phyloP scores from a whole-genome alignment of 2,797 vertebrate genomes.

The Mycteria americana region DNA sequence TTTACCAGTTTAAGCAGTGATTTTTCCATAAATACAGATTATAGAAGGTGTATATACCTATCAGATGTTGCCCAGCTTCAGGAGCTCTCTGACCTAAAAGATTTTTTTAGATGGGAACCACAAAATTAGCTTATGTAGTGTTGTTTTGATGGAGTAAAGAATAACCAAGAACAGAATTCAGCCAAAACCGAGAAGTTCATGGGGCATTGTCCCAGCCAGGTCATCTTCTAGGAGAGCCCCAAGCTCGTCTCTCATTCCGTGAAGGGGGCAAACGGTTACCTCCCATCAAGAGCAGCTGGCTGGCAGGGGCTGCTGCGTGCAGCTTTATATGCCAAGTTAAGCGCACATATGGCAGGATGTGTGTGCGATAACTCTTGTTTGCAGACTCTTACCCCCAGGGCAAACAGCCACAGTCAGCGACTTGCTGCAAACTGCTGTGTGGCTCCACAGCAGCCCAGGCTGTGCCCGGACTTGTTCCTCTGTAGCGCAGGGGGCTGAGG shows the following conservation, averaged over 20 bases:
- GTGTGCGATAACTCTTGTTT: background rate
- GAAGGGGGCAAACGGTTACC: background rate
- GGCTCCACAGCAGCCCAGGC: background rate
- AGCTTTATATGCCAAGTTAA: background rate
- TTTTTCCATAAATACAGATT: background rate
- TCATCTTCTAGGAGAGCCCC: background rate
- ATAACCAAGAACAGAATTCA: background rate
- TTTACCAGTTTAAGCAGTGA: background rate
- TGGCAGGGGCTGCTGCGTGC: background rate
- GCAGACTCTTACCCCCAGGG: background rate
- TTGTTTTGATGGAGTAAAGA: background rate
- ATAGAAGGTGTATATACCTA: too few relatives aligned
- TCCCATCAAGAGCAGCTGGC: accelerated
- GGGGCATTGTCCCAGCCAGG: background rate
- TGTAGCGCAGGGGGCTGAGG: background rate
- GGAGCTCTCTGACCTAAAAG: background rate
- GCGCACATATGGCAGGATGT: background rate
- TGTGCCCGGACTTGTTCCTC: background rate
- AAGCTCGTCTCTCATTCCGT: accelerated
- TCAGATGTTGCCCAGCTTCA: background rate
- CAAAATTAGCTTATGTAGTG: background rate
- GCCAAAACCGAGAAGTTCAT: background rate
- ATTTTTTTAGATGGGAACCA: background rate
- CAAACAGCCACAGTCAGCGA: background rate
- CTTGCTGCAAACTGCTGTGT: background rate